phyloP scores from a whole-genome alignment of 2,888 invertebrate species.

The Acrobasis suavella region DNA sequence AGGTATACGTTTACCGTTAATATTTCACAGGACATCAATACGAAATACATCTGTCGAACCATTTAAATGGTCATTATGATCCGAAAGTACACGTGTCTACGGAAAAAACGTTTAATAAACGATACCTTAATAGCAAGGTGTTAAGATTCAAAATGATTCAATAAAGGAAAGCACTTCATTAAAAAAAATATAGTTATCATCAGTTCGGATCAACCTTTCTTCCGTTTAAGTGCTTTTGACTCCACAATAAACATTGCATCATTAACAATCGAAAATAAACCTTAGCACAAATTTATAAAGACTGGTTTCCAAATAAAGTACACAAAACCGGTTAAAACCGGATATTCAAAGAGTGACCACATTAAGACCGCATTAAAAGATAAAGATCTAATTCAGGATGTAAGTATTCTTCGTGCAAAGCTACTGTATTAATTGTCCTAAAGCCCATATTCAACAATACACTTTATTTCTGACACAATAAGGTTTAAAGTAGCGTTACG shows the following conservation, averaged over 20 bases:
- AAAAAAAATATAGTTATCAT: slow-evolving; percentile 33
- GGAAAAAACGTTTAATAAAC: not conserved
- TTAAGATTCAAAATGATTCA: slow-evolving; percentile 24
- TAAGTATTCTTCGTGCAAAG: slow-evolving; percentile 53
- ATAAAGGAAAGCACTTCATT: slow-evolving; percentile 34
- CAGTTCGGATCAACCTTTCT: slow-evolving; percentile 32
- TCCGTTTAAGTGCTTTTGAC: slow-evolving; percentile 48
- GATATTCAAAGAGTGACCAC: slow-evolving; percentile 55
- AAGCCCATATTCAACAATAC: not conserved
- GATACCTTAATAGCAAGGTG: not conserved
- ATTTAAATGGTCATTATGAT: slow-evolving; percentile 29
- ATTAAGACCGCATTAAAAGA: slow-evolving; percentile 63
- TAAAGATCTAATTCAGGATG: slow-evolving; percentile 73
- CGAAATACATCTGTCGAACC: slow-evolving; percentile 29
- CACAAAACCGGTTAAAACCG: slow-evolving; percentile 40
- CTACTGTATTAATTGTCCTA: slow-evolving; percentile 19
- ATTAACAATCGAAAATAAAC: slow-evolving; percentile 36
- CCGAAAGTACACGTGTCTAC: slow-evolving; percentile 27
- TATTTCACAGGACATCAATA: slow-evolving; percentile 23
- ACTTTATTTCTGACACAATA: not conserved
- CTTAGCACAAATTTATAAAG: slow-evolving; percentile 20
- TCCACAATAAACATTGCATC: slow-evolving; percentile 55
- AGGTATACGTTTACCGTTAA: slow-evolving; percentile 23
- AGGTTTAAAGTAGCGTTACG: not conserved
- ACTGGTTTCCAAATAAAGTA: not conserved